Evolutionary conservation across 2,888 invertebrate genomes (phyloP).

Genomic region (Agonopterix alstromeriana): DNA sequence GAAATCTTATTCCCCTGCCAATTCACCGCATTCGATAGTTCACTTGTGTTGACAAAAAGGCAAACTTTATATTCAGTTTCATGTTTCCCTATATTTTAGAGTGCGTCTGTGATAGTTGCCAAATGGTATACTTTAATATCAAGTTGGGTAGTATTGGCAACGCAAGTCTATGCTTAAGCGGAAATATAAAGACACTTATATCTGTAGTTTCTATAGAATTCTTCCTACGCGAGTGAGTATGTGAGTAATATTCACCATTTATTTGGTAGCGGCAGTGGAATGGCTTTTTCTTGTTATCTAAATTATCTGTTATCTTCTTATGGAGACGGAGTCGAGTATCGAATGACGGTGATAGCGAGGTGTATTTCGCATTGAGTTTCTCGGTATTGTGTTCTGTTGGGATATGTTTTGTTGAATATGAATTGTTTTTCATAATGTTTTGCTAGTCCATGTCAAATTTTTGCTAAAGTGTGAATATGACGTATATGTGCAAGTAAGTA

Average conservation of each 20-base stretch:
- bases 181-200: conserved; percentile 36
- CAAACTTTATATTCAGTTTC: conserved; percentile 41
- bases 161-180: conserved; percentile 25
- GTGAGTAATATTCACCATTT: conserved; percentile 47
- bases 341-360: conserved; percentile 31
- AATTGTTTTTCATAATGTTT: no score
- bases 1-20: conserved; percentile 43
- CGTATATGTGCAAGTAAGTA: no score
- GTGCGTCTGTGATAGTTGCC: conserved; percentile 46
- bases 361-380: neutral
- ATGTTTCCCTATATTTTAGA: conserved; percentile 35
- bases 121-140: conserved; percentile 64
- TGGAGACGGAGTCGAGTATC: conserved; percentile 27
- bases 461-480: no score
- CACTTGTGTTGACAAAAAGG: conserved; percentile 35
- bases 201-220: conserved; percentile 6
- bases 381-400: neutral
- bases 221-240: conserved; percentile 21
- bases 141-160: conserved; percentile 35
- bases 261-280: conserved; percentile 35
- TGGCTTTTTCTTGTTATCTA: conserved; percentile 59
- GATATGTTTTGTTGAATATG: neutral
- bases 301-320: conserved; percentile 53
- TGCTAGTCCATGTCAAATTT: no score
- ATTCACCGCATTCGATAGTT: conserved; percentile 28